A percentile compares a stretch with the other conserved stretches of the same genome.
These are phyloP conservation scores for Silurus asotus DNA, from an alignment of 2,113 vertebrate species.

Conservation along the genomic window DNA sequence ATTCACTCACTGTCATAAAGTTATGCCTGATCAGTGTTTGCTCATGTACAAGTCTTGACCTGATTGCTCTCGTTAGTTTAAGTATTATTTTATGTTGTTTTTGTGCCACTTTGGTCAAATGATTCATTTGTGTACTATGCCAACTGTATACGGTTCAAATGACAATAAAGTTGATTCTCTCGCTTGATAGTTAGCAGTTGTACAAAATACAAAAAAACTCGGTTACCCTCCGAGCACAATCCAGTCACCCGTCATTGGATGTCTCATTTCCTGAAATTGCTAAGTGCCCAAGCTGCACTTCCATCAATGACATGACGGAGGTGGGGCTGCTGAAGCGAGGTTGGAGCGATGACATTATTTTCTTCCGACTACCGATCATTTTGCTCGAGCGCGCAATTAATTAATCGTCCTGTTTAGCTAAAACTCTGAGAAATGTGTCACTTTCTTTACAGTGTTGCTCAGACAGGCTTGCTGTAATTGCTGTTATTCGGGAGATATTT, in stretches of 20 bases:
- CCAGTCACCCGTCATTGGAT: background rate
- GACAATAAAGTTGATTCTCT: no score
- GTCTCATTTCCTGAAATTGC: background rate
- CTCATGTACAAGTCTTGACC: no score
- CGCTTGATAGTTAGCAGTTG: background rate
- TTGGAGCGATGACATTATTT: background rate
- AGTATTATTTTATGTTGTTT: no score
- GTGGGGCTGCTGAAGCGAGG: background rate
- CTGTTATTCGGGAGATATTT: slow-evolving; percentile 20
- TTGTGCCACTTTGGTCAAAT: no score
- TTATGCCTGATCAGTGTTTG: no score
- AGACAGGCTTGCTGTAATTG: background rate
- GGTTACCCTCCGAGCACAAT: background rate
- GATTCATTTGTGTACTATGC: no score
- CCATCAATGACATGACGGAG: background rate
- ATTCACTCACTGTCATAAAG: no score
- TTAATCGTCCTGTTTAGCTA: background rate
- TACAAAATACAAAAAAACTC: background rate
- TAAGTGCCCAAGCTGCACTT: background rate
- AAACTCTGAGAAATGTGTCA: background rate
- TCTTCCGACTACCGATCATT: background rate
- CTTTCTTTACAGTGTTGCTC: background rate
- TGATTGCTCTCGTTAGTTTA: no score
- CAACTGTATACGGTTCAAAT: no score
- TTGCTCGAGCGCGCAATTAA: background rate